Base-by-base conservation (phyloP, 2,797 vertebrate genomes). In the Euphonia xanthogaster region DNA sequence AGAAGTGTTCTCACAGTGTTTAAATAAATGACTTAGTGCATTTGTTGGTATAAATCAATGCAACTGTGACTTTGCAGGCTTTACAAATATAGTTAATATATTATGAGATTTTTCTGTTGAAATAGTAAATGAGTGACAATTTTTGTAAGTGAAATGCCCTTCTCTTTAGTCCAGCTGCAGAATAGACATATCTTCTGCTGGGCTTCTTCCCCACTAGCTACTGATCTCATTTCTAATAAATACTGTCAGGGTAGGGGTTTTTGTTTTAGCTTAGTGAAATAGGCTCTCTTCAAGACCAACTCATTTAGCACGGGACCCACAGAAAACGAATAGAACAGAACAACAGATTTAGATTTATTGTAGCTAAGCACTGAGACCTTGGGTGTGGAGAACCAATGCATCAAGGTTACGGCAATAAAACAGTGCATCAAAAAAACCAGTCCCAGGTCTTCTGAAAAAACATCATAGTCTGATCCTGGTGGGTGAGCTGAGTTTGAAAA, bases 1-100 rank as follows among this genome's bases (percentile, higher is more conserved):
- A 33, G 33, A 70, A 65, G 10, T 55, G 50, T 84, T 95, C 88
- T 86, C 44, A 55, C 19, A 47, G 45, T 0, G 0, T 79, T 93
- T 91, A 73, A 93, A 93, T 88, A 94, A 91, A 84, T 86, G 33
- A 45, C 83, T 92, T 88, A 85, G 73, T 72, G 31, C 24, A 53
- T 80, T 88, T 93, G 65, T 93, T 79, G 81, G 23, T 91, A 87
- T 73, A 91, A 96, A 93, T 94, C 91, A 96, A 39, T 58, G 76
- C 54, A 87, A 66, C 73, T 61, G 88, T 96, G 93, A 72, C 79
- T 90, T 79, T 3, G 10, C 50, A 66, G 55, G n/a, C 63, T 96
- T 96, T 88, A 95, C 70, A 94, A 94, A 86, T 89, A 77, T 13
- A 61, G 48, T 89, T 88, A 89, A 92, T 95, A 66, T 81, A 86